Evolutionary conservation across 2,888 invertebrate genomes (phyloP), one percentile per base, ranked within the genome.

Genomic region (Nemurella pictetii): DNA sequence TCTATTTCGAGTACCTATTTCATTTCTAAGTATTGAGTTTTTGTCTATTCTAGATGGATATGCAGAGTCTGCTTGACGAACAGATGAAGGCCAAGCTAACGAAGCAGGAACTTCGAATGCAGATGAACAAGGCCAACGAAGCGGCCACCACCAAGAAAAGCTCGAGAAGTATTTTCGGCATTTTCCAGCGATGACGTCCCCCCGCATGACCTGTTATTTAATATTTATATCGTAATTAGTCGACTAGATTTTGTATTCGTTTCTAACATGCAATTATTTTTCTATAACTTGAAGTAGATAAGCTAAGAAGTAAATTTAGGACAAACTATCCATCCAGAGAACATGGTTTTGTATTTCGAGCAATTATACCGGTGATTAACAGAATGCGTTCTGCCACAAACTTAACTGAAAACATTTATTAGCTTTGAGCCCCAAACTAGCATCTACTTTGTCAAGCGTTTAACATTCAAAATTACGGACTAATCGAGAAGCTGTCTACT

Each of bases 31-130:
- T 5, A 74, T 7, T 80, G 55, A 29, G 30, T 25, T 84, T 55
- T 3, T 15, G 2, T 26, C 9, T 81, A 83, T 91, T 91, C 5
- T 92, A 97, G 95, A 96, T 97, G 94, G 98, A 98, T 90, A 97
- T 98, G 96, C 97, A 98, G 89, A 96, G 96, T 89, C 92, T 98
- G 77, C 93, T 98, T 86, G 96, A 97, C 88, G 97, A 97, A 89
- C 98, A 98, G 90, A 95, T 98, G 93, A 94, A 95, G 87, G 95
- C 94, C 89, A 97, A 97, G 91, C 92, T 98, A 87, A 93, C 94
- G 86, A 82, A 83, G 12, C 87, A 87, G 83, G 87, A 87, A 75
- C 85, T 80, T 26, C 78, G 85, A 15, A 80, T 81, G 36, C 83
- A 82, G 74, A 55, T 27, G 74, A 80, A 80, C 73, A 84, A 75